These are phyloP conservation scores for Heliconius cydno DNA, from an alignment of 2,888 invertebrate genomes.

Conservation along the genomic window DNA sequence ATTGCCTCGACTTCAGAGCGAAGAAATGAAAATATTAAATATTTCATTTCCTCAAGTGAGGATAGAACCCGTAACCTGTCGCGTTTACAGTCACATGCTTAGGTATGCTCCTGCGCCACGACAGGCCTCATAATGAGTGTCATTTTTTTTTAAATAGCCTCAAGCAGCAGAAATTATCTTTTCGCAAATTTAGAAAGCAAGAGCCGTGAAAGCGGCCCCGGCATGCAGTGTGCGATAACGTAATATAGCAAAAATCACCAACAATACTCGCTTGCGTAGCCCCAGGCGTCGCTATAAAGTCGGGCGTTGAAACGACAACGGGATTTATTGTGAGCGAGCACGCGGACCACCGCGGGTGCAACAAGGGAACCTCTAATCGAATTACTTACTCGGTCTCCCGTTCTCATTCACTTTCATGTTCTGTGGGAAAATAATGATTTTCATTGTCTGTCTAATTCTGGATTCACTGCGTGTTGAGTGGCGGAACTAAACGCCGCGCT, in stretches of 20 bases:
- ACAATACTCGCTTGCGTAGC: conserved; percentile 61
- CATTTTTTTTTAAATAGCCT: conserved; percentile 33
- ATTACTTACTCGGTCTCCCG: conserved; percentile 31
- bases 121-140: conserved; percentile 26
- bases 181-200: conserved; percentile 71
- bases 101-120: too few relatives aligned
- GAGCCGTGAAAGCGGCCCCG: conserved; percentile 63
- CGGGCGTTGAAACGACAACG: conserved; percentile 40
- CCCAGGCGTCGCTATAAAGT: conserved; percentile 51
- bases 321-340: conserved; percentile 40
- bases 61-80: too few relatives aligned
- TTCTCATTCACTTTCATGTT: conserved; percentile 28
- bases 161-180: conserved; percentile 61
- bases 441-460: too few relatives aligned
- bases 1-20: too few relatives aligned
- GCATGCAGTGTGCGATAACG: conserved; percentile 65
- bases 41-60: too few relatives aligned
- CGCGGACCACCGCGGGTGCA: conserved; percentile 37
- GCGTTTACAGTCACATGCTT: too few relatives aligned
- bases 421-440: conserved; percentile 1
- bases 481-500: too few relatives aligned
- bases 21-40: too few relatives aligned
- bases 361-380: conserved; percentile 34
- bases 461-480: too few relatives aligned
- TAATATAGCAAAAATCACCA: conserved; percentile 70